Evolutionary conservation across 2,113 vertebrate species (phyloP), one percentile per base, ranked within the genome.

Genomic region (Corapipo altera): DNA sequence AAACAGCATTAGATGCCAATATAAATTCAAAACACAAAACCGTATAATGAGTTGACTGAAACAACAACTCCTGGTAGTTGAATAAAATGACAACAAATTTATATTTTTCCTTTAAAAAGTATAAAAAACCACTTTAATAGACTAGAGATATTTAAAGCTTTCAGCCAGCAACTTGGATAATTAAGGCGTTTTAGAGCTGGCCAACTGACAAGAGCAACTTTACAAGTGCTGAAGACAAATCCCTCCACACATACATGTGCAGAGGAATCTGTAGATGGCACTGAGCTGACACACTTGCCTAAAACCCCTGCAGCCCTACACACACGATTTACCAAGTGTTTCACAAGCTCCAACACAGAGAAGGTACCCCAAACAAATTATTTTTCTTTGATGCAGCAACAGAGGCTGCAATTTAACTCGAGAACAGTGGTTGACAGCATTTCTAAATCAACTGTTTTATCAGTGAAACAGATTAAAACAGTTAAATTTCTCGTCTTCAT

Each of bases 231-330:
- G 37, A 44, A 64, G 28, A 55, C 44, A 75, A 89, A 71, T 30
- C n/a, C 20, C 26, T 64, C 21, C 12, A 39, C 15, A 16, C 8
- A 3, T 20, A 28, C 37, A 43, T 1, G 13, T 14, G 62, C 57
- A 85, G 62, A 81, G 32, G 33, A 13, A 75, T 87, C 74, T 91
- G 73, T 24, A 88, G 70, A 61, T 88, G 77, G 81, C 95, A 91
- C 80, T 91, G 84, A 94, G 66, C 1, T 35, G 67, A 85, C 79
- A 71, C 5, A 1, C 57, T 21, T 18, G 10, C 1, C 54, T 43
- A 16, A 37, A 67, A 59, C 16, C 48, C 30, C 54, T 8, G 16
- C 20, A 39, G 35, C 28, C 24, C n/a, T 15, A 20, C 66, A 44
- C 24, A 12, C 1, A 12, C 5, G 16, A 77, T 52, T 30, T 55